Base-by-base conservation (phyloP, 2,888 invertebrate genomes). In the Hirtodrosophila histrioides region DNA sequence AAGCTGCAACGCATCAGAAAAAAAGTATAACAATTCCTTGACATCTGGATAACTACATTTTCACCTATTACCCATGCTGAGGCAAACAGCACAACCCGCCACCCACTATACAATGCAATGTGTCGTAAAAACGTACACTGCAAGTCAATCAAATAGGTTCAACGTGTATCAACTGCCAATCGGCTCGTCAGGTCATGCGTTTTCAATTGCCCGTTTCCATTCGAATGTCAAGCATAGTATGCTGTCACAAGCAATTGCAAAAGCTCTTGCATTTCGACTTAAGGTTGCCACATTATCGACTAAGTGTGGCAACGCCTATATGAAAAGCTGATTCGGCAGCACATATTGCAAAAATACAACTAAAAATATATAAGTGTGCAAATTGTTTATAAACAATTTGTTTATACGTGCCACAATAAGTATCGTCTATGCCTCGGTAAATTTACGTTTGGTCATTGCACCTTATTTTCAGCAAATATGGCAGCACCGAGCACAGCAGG, bases 81-180 rank as follows among this genome's bases (percentile, higher is more conserved):
- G 58, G 40, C n/a, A 55, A 49, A 12, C 37, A 29, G 43, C 17
- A 3, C 40, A 37, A 24, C 41, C 27, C 11, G 12, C 41, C 41
- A 49, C 43, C 55, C 35, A 31, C 46, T 8, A 7, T 27, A 23
- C 10, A 37, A 40, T 8, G 45, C 35, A 55, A 57, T 36, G 46
- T 54, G 37, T 44, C 12, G 11, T 39, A 37, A 27, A 12, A 35
- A 24, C 17, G 11, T 35, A 49, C 57, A 67, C 10, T 54, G 46
- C 68, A 53, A 68, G 45, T 61, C 54, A 68, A 36, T 10, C 9
- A 29, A 61, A 60, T 58, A 61, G 48, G 23, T 51, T 12, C 53
- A 74, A 45, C 58, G 58, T 51, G 60, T 75, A 63, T 55, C 78
- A 83, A 68, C 68, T 85, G 86, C 63, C 51, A 66, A 71, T 69